These are phyloP conservation scores for Marmota monax DNA, from an alignment of 2,113 vertebrate genomes.

Conservation along the genomic window DNA sequence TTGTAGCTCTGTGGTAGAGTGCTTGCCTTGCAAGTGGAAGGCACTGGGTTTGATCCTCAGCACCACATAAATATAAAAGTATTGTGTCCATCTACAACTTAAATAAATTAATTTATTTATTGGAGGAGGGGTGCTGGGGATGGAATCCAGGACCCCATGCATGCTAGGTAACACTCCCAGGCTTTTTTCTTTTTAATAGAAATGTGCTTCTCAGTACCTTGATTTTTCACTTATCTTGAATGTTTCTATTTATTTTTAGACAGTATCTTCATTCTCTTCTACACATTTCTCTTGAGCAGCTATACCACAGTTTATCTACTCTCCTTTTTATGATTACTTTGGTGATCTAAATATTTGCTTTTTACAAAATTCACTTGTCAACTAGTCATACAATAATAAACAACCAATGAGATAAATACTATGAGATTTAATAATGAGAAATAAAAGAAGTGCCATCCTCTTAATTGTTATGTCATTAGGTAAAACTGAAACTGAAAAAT, in stretches of 20 bases:
- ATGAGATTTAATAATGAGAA: neutral
- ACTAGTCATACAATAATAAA: neutral
- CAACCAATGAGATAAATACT: neutral
- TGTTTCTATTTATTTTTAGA: neutral
- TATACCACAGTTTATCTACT: neutral
- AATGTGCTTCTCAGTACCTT: neutral
- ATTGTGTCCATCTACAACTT: too few species aligned
- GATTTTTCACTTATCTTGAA: neutral
- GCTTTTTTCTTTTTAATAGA: neutral
- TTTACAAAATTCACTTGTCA: conserved; percentile 22
- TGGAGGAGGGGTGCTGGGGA: neutral
- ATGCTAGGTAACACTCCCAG: neutral
- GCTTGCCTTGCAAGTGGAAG: too few species aligned
- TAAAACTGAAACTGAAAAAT: neutral
- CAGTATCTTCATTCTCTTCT: neutral
- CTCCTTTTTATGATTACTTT: neutral
- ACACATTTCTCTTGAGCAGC: neutral
- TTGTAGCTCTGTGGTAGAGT: too few species aligned
- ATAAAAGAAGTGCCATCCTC: neutral
- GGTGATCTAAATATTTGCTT: neutral
- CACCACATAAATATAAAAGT: too few species aligned
- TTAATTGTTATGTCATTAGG: neutral
- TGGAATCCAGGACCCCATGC: neutral
- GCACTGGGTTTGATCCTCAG: too few species aligned
- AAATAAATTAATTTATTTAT: too few species aligned